Conservation (phyloP, 2,113 vertebrate genomes). For the Pseudolaguvia tuberculata region DNA sequence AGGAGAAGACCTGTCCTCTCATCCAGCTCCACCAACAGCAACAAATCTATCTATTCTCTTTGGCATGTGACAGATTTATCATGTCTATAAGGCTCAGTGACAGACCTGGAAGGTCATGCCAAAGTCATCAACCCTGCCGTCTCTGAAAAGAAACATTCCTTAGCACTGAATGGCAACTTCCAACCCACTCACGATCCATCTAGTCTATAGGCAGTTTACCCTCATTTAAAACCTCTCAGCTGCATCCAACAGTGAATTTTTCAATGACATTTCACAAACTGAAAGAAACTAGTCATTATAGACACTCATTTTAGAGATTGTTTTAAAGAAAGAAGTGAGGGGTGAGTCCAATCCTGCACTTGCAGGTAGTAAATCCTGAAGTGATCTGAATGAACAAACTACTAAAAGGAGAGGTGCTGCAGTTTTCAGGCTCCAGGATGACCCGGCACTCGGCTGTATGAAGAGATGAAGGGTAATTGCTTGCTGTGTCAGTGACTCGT, state of each 20-base stretch:
- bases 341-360: conserved; percentile 55
- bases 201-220: conserved; percentile 61
- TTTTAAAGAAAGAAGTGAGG: conserved; percentile 54
- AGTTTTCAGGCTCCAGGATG: conserved; percentile 54
- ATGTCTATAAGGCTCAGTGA: conserved; percentile 37
- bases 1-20: conserved; percentile 57
- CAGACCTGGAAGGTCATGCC: conserved; percentile 77
- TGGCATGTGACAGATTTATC: conserved; percentile 77
- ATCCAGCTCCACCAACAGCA: conserved; percentile 78
- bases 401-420: conserved; percentile 29
- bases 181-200: conserved; percentile 71
- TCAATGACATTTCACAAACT: conserved; percentile 64
- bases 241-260: conserved; percentile 63
- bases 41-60: conserved; percentile 80
- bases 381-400: conserved; percentile 28
- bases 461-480: conserved; percentile 54
- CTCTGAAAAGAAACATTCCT: conserved; percentile 77
- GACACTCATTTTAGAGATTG: conserved; percentile 39
- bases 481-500: conserved; percentile 40
- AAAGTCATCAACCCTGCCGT: conserved; percentile 76
- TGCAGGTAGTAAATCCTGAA: conserved; percentile 57
- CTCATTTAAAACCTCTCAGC: conserved; percentile 72
- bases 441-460: conserved; percentile 45
- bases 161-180: conserved; percentile 65
- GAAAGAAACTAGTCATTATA: conserved; percentile 74